Conservation (phyloP, 2,113 vertebrate genomes). For the Oceanites oceanicus region DNA sequence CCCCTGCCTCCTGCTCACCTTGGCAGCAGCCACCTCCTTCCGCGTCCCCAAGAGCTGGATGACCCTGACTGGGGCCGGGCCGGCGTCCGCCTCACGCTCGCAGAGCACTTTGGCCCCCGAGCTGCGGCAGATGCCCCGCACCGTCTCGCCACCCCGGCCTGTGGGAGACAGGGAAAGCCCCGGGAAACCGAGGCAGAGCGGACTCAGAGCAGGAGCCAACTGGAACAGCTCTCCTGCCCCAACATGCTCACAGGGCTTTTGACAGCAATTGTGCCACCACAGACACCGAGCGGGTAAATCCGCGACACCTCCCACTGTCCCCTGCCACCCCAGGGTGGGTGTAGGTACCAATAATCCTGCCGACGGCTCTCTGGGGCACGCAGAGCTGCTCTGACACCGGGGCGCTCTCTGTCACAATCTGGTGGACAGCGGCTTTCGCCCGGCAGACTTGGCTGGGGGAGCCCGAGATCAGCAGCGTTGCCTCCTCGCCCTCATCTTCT, state of each 20-base stretch:
- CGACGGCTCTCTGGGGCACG: conserved; percentile 82
- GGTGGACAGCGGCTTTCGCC: conserved; percentile 80
- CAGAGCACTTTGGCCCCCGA: conserved; percentile 84
- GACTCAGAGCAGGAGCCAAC: neutral
- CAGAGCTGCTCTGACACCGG: conserved; percentile 75
- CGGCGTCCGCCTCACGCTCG: conserved; percentile 51
- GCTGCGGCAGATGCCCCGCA: conserved; percentile 82
- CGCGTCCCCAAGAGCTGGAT: conserved; percentile 83
- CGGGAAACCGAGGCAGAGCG: neutral
- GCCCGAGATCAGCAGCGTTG: conserved; percentile 82
- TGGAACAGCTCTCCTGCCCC: too few relatives aligned
- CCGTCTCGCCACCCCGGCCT: conserved; percentile 87
- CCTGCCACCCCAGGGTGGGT: neutral
- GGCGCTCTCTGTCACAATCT: conserved; percentile 75
- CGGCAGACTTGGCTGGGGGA: conserved; percentile 80
- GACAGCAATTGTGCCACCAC: accelerated
- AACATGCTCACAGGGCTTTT: accelerated
- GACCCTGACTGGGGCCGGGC: conserved; percentile 46
- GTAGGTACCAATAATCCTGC: conserved; percentile 87
- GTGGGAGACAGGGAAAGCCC: neutral
- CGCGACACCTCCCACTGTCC: neutral
- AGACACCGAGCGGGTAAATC: accelerated
- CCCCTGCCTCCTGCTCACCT: conserved; percentile 62
- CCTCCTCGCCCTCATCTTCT: conserved; percentile 35
- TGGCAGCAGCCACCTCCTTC: conserved; percentile 81